Conservation (phyloP, 2,797 vertebrate species). For the Rallus crepitans region DNA sequence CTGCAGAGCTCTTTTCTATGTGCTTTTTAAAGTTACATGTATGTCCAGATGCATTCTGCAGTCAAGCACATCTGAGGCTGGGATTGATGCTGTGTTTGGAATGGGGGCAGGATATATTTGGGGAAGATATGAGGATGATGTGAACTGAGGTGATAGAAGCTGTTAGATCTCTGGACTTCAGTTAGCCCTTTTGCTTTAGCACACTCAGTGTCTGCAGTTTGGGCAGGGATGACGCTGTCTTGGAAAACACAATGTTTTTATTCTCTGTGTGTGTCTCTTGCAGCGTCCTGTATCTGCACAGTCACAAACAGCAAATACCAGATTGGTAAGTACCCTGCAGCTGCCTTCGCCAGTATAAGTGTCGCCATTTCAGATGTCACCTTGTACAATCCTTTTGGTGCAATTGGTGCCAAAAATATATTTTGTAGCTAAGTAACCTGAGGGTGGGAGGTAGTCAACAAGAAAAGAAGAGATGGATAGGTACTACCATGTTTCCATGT, state of each 20-base stretch:
- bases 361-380: neutral
- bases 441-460: fast-evolving
- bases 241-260: slow-evolving; percentile 53
- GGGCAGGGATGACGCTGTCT: neutral
- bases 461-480: neutral
- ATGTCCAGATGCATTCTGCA: neutral
- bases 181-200: neutral
- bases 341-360: neutral
- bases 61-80: neutral
- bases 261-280: slow-evolving; percentile 71
- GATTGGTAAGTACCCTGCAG: slow-evolving; percentile 75
- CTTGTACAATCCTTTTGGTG: neutral
- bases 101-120: neutral
- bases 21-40: neutral
- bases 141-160: neutral
- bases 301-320: slow-evolving; percentile 69
- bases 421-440: neutral
- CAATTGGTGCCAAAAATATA: neutral
- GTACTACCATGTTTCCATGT: neutral
- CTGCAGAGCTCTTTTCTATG: neutral
- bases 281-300: slow-evolving; percentile 80
- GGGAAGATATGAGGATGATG: neutral
- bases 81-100: neutral
- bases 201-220: neutral
- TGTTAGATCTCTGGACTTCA: neutral